phyloP scores from a whole-genome alignment of 2,888 invertebrate species.

The Heliothis peltigera region DNA sequence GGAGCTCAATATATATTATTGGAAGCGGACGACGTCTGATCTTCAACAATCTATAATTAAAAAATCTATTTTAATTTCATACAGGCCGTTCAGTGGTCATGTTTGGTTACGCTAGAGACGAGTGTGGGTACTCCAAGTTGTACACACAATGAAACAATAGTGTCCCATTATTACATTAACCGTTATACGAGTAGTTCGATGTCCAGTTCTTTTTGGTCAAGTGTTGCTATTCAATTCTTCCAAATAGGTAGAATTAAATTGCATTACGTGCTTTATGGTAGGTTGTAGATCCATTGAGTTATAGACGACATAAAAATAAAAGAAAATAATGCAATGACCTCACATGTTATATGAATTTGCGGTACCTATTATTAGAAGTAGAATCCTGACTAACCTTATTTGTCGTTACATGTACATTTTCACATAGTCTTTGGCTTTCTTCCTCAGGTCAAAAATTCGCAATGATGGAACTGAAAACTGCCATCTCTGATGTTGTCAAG shows the following conservation, averaged over 20 bases:
- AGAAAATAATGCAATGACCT: no score
- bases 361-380: no score
- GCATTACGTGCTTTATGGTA: no score
- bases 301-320: no score
- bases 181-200: slow-evolving; percentile 7
- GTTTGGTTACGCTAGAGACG: slow-evolving; percentile 28
- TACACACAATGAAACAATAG: slow-evolving; percentile 39
- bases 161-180: slow-evolving; percentile 23
- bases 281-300: no score
- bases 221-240: slow-evolving; percentile 2
- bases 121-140: not conserved
- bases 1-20: not conserved
- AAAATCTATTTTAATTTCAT: not conserved
- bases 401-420: not conserved
- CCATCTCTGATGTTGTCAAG: slow-evolving; percentile 87
- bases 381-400: not conserved
- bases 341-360: no score
- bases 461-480: slow-evolving; percentile 89
- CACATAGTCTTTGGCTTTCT: not conserved
- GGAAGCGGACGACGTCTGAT: not conserved
- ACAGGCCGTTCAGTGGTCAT: not conserved
- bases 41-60: not conserved
- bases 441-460: slow-evolving; percentile 78
- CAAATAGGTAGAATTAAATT: no score
- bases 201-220: slow-evolving; percentile 1